Percentiles rank a stretch among this genome's conserved stretches.
These are phyloP conservation scores for Picathartes gymnocephalus DNA, from an alignment of 2,113 vertebrate species.

Conservation along the genomic window DNA sequence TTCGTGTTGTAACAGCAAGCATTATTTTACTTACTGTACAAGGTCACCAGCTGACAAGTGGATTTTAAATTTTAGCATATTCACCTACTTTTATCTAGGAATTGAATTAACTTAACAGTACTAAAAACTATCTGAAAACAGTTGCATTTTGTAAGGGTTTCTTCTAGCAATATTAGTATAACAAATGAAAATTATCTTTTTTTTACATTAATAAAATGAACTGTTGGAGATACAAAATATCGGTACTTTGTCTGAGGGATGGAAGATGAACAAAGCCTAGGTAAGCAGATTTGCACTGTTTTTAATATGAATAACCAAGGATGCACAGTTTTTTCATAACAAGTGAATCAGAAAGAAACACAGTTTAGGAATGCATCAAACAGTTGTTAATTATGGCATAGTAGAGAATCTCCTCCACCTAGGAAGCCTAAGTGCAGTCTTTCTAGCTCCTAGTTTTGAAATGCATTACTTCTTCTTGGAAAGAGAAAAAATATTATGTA, in stretches of 20 bases:
- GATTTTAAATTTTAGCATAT: conserved; percentile 51
- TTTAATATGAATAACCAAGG: background rate
- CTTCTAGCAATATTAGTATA: conserved; percentile 37
- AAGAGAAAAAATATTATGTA: background rate
- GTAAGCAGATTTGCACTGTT: background rate
- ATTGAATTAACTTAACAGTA: conserved; percentile 20
- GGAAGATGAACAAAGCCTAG: background rate
- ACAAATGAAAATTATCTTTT: conserved; percentile 38
- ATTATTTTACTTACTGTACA: conserved; percentile 39
- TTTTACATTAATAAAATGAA: conserved; percentile 28
- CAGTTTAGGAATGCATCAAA: background rate
- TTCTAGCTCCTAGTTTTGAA: background rate
- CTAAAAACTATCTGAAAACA: conserved; percentile 31
- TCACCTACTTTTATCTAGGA: conserved; percentile 41
- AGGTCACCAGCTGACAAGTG: conserved; percentile 46
- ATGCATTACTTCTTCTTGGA: background rate
- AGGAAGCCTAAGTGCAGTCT: background rate
- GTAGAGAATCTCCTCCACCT: background rate
- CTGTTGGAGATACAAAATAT: conserved; percentile 35
- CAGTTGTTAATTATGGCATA: background rate
- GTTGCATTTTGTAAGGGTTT: conserved; percentile 40
- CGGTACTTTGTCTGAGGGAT: background rate
- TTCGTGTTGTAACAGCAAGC: conserved; percentile 23
- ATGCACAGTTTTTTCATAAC: background rate
- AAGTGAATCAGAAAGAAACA: background rate